phyloP scores from a whole-genome alignment of 2,797 vertebrate genomes.

The Choloepus didactylus region DNA sequence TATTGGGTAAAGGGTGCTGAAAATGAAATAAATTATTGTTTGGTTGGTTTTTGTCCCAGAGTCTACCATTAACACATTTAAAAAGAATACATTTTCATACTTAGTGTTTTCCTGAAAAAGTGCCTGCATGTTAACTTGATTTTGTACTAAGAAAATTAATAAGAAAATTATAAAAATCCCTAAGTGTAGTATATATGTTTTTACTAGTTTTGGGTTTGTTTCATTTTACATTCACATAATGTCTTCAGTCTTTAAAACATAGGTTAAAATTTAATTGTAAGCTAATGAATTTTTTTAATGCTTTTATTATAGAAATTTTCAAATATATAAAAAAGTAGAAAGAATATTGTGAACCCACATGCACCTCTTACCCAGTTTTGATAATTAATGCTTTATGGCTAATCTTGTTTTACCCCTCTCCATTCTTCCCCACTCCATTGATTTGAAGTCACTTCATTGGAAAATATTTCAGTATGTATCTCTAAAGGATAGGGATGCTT shows the following conservation, averaged over 20 bases:
- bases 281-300: neutral
- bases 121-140: neutral
- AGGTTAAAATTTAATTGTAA: constrained; percentile 17
- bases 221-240: neutral
- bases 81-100: constrained; percentile 39
- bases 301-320: neutral
- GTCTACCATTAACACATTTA: constrained; percentile 5
- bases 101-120: constrained; percentile 10
- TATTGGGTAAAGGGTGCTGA: neutral
- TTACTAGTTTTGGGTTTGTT: neutral
- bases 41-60: neutral
- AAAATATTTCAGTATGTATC: neutral
- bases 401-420: neutral
- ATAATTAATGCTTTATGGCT: neutral
- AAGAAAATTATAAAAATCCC: neutral
- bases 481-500: neutral
- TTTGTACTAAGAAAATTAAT: constrained; percentile 20
- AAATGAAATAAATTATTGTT: constrained; percentile 31
- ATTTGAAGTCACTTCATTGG: neutral
- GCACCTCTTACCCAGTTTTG: neutral
- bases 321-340: constrained; percentile 15
- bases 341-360: neutral
- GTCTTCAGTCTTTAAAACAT: neutral
- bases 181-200: neutral
- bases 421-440: neutral